Base-by-base conservation (phyloP, 2,888 invertebrate genomes). In the Parthenolecanium corni region DNA sequence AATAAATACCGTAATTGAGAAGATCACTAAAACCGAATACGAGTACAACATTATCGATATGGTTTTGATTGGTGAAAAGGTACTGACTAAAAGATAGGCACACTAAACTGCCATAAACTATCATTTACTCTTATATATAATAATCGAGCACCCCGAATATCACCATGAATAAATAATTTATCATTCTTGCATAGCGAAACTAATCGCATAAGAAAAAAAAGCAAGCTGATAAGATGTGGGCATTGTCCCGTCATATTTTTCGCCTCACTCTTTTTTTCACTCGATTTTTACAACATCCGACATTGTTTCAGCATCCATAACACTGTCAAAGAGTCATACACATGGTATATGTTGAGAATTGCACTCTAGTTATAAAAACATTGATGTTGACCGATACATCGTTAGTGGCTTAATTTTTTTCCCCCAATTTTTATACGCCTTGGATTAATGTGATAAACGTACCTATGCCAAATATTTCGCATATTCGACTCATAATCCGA, bases 101-200 rank as follows among this genome's bases (percentile, higher is more conserved):
- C 21, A 49, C 49, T 49, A 49, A 49, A 49, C 49, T 14, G 49
- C 49, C 49, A 21, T 20, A 21, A 14, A 23, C 20, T 49, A 23
- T 49, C 49, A 6, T 23, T 49, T 23, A 49, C 49, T 49, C 49
- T 49, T 49, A 49, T 49, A 49, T 49, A 49, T 18, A 49, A 23
- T 21, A 49, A 49, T 49, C 21, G 21, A 23, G 5, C 49, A 23
- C 49, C 14, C 49, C 49, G 49, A 49, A 49, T 20, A 44, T 49
- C 11, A 49, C 49, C 49, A 49, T 49, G 49, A 49, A 49, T 49
- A 49, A 49, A 20, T 49, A 49, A 49, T 49, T 49, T 49, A 49
- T 49, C 21, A 49, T 49, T 49, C 49, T 20, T 49, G 23, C 49
- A 49, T 49, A 49, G 49, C 49, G 49, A 49, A 49, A 49, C 49